Percentiles rank a stretch among this genome's conserved stretches.
Conservation (phyloP, 2,888 invertebrate species). For the Dynastes maya region DNA sequence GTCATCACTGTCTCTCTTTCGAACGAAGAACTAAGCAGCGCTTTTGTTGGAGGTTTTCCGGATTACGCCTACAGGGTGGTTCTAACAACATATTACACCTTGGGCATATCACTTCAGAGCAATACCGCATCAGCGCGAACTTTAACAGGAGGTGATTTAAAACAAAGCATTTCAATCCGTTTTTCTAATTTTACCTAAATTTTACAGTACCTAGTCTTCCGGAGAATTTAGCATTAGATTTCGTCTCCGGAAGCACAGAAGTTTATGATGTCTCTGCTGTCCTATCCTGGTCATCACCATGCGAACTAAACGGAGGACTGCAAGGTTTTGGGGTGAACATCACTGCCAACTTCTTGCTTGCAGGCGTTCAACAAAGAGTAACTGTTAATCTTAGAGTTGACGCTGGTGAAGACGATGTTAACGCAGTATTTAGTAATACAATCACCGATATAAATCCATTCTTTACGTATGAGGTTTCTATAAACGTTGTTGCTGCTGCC, state of each 20-base stretch:
- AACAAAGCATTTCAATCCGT: not conserved
- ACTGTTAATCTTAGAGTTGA: conserved; percentile 1
- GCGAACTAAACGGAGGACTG: conserved; percentile 39
- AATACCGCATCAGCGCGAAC: conserved; percentile 5
- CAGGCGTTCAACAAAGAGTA: conserved; percentile 23
- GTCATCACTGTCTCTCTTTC: not conserved
- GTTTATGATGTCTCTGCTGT: conserved; percentile 30
- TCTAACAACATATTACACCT: conserved; percentile 37
- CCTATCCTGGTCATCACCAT: conserved; percentile 38
- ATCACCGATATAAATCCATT: conserved; percentile 46
- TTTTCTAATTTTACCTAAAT: not conserved
- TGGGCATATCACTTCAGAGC: conserved; percentile 26
- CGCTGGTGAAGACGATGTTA: conserved; percentile 15
- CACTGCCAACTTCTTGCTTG: conserved; percentile 25
- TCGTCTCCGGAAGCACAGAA: not conserved
- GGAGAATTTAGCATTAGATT: conserved; percentile 13
- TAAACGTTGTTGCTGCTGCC: conserved; percentile 40
- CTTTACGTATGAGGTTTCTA: conserved; percentile 39
- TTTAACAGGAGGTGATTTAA: conserved; percentile 37
- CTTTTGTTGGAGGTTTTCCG: conserved; percentile 31
- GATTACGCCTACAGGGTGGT: conserved; percentile 30
- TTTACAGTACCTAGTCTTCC: conserved; percentile 43
- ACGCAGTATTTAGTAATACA: conserved; percentile 12
- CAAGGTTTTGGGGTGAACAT: conserved; percentile 39
- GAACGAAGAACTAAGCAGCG: not conserved